Evolutionary conservation across 2,113 vertebrate genomes (phyloP).

Genomic region (Columba janthina): DNA sequence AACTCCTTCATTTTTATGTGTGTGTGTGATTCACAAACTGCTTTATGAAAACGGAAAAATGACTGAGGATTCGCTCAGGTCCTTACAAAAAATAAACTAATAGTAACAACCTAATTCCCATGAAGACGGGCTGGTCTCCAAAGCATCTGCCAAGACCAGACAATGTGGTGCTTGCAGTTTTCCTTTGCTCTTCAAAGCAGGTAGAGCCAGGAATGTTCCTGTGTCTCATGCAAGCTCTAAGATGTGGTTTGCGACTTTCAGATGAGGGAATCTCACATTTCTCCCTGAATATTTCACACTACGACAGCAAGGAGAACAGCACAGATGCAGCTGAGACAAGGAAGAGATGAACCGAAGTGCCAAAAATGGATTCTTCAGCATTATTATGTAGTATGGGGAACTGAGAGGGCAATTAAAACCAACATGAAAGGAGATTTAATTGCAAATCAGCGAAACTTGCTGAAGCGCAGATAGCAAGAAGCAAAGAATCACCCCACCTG

Average conservation of each 20-base stretch:
- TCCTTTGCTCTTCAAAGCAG: slow-evolving; percentile 42
- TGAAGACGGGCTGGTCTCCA: slow-evolving; percentile 27
- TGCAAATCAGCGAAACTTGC: neutral
- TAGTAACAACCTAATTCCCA: slow-evolving; percentile 23
- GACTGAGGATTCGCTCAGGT: neutral
- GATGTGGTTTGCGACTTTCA: slow-evolving; percentile 43
- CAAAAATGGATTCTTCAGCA: neutral
- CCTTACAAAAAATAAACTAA: neutral
- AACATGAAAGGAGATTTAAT: slow-evolving; percentile 3
- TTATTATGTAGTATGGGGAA: neutral
- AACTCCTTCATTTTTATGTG: neutral
- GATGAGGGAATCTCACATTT: slow-evolving; percentile 28
- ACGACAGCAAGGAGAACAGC: neutral
- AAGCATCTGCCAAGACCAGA: slow-evolving; percentile 34
- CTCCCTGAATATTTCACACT: slow-evolving; percentile 10
- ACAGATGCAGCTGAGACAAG: neutral
- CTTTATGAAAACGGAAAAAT: neutral
- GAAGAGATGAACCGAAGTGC: neutral
- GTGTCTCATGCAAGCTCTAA: slow-evolving; percentile 40
- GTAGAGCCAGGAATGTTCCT: slow-evolving; percentile 8
- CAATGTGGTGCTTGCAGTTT: neutral
- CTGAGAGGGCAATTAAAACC: neutral
- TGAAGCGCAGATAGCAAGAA: neutral
- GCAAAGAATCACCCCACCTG: neutral
- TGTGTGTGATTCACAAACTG: neutral